A percentile compares a stretch with the other conserved stretches of the same genome.
Conservation (phyloP, 2,113 vertebrate genomes). For the Cyrtonyx montezumae region DNA sequence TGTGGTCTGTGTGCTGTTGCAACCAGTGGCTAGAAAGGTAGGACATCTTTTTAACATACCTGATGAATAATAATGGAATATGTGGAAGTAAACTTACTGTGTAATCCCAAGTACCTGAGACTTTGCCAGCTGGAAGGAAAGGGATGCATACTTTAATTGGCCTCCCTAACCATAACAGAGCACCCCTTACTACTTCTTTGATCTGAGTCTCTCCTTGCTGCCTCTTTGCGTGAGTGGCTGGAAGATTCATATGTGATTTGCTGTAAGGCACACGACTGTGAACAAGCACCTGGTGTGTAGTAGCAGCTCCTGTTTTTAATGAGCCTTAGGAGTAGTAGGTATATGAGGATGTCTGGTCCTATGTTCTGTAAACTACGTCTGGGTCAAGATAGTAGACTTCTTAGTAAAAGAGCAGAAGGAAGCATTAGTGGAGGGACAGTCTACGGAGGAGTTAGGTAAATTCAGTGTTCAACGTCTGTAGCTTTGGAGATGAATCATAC, state of each 20-base stretch:
- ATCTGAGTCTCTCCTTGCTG: constrained; percentile 31
- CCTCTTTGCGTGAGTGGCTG: neutral
- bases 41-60: neutral
- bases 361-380: neutral
- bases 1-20: neutral
- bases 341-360: neutral
- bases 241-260: neutral
- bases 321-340: neutral
- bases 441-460: constrained; percentile 23
- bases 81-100: neutral
- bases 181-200: constrained; percentile 4
- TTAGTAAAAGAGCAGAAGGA: neutral
- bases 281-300: constrained; percentile 39
- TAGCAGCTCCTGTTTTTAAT: constrained; percentile 1
- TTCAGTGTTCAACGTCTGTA: constrained; percentile 16
- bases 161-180: constrained; percentile 5
- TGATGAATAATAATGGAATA: neutral
- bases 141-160: neutral
- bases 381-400: neutral
- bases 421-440: neutral
- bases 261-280: constrained; percentile 24
- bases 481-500: constrained; percentile 6
- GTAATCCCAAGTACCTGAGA: neutral
- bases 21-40: neutral
- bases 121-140: constrained; percentile 37